These are phyloP conservation scores for Antheraea yamamai DNA, from an alignment of 2,888 invertebrate genomes.

Conservation along the genomic window DNA sequence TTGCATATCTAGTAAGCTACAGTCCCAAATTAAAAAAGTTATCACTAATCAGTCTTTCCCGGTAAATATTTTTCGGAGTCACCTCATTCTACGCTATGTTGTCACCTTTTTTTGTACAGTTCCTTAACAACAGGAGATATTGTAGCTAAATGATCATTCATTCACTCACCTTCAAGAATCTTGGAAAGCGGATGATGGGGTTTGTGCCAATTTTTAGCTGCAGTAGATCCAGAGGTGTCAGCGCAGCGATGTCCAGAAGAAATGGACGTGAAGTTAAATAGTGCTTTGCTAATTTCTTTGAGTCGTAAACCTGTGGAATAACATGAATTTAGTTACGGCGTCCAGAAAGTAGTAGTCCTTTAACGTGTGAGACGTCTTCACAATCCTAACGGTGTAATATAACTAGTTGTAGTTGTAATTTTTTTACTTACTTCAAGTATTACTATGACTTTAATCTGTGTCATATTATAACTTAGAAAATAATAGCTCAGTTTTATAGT, in stretches of 20 bases:
- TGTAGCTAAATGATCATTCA: neutral
- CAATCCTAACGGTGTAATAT: neutral
- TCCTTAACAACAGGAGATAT: neutral
- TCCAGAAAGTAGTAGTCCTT: neutral
- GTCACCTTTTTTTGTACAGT: neutral
- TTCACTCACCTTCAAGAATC: constrained; percentile 89
- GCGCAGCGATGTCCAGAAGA: constrained; percentile 90
- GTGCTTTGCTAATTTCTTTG: constrained; percentile 93
- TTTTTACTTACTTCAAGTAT: too few relatives aligned
- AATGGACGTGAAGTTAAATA: constrained; percentile 93
- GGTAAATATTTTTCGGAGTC: too few relatives aligned
- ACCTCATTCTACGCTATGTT: too few relatives aligned
- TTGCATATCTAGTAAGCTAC: too few relatives aligned
- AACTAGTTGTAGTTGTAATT: neutral
- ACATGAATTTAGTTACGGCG: neutral
- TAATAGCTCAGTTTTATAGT: too few relatives aligned
- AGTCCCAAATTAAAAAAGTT: too few relatives aligned
- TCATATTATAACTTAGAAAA: too few relatives aligned
- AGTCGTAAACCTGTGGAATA: constrained; percentile 88
- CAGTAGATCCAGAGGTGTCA: constrained; percentile 93
- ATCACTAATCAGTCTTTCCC: too few relatives aligned
- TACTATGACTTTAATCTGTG: too few relatives aligned
- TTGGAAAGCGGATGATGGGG: constrained; percentile 93
- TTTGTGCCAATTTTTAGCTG: constrained; percentile 91
- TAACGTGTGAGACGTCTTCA: neutral